Percentiles rank a stretch among this genome's conserved stretches.
phyloP scores from a whole-genome alignment of 2,797 vertebrate genomes.

The Scolopax bukidnonensis region DNA sequence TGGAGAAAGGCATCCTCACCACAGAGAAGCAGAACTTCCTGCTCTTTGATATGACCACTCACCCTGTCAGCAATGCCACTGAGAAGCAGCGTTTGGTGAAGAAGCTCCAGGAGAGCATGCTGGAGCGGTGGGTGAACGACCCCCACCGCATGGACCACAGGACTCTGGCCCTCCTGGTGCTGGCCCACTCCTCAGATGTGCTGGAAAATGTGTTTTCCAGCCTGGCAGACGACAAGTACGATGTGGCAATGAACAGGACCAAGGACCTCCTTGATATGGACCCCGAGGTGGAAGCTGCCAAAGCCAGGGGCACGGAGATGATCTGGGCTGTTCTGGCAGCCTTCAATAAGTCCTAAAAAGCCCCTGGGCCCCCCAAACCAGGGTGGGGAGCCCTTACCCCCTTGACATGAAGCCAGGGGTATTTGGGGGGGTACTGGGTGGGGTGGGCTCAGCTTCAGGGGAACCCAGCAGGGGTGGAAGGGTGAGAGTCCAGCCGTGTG shows the following conservation, averaged over 20 bases:
- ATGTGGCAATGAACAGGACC: constrained; percentile 78
- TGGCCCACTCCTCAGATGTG: constrained; percentile 83
- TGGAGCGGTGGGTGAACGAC: constrained; percentile 84
- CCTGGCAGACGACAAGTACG: constrained; percentile 80
- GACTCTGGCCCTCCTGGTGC: constrained; percentile 80
- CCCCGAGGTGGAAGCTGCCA: constrained; percentile 79
- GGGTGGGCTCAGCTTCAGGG: not conserved
- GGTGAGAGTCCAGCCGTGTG: accelerated
- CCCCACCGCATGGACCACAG: constrained; percentile 81
- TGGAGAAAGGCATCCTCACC: constrained; percentile 85
- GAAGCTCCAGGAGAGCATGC: constrained; percentile 80
- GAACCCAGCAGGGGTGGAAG: not conserved
- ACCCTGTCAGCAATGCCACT: constrained; percentile 78
- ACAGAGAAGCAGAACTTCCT: constrained; percentile 87
- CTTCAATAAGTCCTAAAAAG: constrained; percentile 79
- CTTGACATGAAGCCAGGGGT: not conserved
- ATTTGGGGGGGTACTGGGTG: not conserved
- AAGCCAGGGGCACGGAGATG: constrained; percentile 77
- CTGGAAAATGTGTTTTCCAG: constrained; percentile 80
- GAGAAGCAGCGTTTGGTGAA: constrained; percentile 84
- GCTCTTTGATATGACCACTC: constrained; percentile 86
- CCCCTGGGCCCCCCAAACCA: accelerated
- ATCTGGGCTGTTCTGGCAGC: constrained; percentile 87
- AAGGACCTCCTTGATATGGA: constrained; percentile 82
- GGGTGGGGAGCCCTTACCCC: not conserved